Evolutionary conservation across 2,888 invertebrate genomes (phyloP).

Genomic region (Ochlodes sylvanus): DNA sequence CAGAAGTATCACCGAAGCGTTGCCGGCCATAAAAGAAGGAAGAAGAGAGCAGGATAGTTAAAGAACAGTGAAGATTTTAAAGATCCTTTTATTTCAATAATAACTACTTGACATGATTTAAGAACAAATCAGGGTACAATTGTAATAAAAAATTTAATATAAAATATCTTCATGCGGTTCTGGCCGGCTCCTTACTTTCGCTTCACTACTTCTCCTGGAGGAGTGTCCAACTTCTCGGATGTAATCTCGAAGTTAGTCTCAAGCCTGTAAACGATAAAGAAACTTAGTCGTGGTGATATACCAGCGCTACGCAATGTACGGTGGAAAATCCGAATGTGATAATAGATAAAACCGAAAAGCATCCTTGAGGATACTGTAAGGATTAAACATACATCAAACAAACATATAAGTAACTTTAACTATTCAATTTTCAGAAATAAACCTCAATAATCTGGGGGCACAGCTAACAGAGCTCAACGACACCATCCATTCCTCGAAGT

Average conservation of each 20-base stretch:
- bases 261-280: slow-evolving; percentile 55
- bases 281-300: slow-evolving; percentile 12
- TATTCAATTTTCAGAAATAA: too few relatives aligned
- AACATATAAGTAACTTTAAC: too few relatives aligned
- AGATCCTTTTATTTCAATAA: background rate
- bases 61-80: background rate
- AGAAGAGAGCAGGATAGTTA: too few relatives aligned
- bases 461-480: background rate
- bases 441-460: background rate
- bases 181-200: slow-evolving; percentile 53
- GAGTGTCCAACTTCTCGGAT: slow-evolving; percentile 66
- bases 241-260: slow-evolving; percentile 72
- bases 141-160: background rate
- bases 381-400: too few relatives aligned
- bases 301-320: too few relatives aligned
- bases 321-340: too few relatives aligned
- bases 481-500: background rate
- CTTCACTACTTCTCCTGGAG: slow-evolving; percentile 59
- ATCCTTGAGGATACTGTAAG: too few relatives aligned
- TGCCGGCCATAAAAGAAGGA: too few relatives aligned
- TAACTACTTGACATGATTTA: background rate
- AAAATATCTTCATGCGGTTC: background rate
- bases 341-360: too few relatives aligned
- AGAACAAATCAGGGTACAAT: background rate
- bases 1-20: too few relatives aligned